Conservation (phyloP, 2,888 invertebrate genomes). For the Phrixothrix hirtus region DNA sequence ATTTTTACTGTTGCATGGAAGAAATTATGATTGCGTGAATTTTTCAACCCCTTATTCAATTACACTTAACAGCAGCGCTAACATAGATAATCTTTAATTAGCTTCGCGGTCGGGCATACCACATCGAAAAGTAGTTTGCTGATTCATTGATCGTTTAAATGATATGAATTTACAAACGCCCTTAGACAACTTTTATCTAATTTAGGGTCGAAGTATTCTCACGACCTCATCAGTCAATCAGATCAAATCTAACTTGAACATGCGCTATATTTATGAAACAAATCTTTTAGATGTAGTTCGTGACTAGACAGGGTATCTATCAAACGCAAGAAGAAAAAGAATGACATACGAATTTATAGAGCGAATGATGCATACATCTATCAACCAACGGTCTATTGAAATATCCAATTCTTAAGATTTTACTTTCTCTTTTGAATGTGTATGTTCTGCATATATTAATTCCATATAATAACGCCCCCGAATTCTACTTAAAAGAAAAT, state of each 20-base stretch:
- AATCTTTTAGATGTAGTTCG: conserved; percentile 34
- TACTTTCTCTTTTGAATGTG: no score
- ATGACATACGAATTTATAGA: conserved; percentile 25
- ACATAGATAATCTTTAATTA: no score
- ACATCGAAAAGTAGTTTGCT: conserved; percentile 10
- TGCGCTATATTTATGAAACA: conserved; percentile 42
- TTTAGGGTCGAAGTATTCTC: conserved; percentile 37
- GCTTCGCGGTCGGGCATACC: no score
- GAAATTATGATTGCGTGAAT: neutral
- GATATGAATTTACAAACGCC: conserved; percentile 19
- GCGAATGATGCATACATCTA: no score
- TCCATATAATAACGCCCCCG: no score
- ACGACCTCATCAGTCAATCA: conserved; percentile 47
- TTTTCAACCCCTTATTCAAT: neutral
- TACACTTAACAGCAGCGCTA: no score
- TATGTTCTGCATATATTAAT: no score
- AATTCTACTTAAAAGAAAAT: no score
- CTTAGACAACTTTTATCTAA: conserved; percentile 14
- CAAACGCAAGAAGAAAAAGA: conserved; percentile 28
- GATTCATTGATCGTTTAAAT: conserved; percentile 14
- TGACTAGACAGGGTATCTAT: conserved; percentile 35
- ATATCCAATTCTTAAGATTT: no score
- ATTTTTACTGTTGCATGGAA: neutral
- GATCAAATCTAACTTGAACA: conserved; percentile 43
- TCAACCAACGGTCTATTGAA: no score